Evolutionary conservation across 2,797 vertebrate genomes (phyloP), one percentile per base, ranked within the genome.

Genomic region (Catostomus latipinnis): DNA sequence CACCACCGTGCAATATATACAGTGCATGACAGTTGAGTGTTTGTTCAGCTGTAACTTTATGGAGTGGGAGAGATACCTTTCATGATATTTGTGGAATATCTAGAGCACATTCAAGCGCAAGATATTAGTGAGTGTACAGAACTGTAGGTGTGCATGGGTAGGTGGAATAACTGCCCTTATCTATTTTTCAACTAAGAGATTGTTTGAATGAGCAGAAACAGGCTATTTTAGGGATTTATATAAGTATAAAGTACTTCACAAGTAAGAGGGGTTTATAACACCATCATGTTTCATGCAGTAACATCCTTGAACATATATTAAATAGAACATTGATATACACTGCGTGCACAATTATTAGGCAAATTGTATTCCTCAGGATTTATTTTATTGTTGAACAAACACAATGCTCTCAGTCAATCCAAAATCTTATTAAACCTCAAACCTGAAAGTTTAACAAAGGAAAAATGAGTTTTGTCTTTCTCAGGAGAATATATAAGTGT

Each of bases 31-130:
- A 34, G 4, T 34, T 34, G 34, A 34, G 48, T 52, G 50, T 50
- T 8, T 46, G 56, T 76, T 76, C 63, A 11, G 56, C 13, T 43
- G 4, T 34, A 34, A 14, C 14, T 13, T 69, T 77, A 34, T 34
- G 46, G 67, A 18, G 22, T 43, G 67, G 11, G 1, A 70, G 50
- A 78, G 67, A 58, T 16, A 16, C 8, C n/a, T 34, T 34, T 61
- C 48, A 63, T 75, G 66, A 53, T 34, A 78, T 74, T 74, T 81
- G 46, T 58, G 57, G 78, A 77, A 70, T 12, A 63, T 75, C 60
- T 77, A 65, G 50, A 58, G n/a, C 50, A 54, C 60, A 60, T 68
- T 65, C 8, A 52, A 65, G 43, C 13, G 7, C 8, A 45, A 67
- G 81, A 67, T 62, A 69, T 34, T 34, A 56, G 62, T 62, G 71